Evolutionary conservation across 2,797 vertebrate species (phyloP).

Genomic region (Synaphobranchus kaupii): DNA sequence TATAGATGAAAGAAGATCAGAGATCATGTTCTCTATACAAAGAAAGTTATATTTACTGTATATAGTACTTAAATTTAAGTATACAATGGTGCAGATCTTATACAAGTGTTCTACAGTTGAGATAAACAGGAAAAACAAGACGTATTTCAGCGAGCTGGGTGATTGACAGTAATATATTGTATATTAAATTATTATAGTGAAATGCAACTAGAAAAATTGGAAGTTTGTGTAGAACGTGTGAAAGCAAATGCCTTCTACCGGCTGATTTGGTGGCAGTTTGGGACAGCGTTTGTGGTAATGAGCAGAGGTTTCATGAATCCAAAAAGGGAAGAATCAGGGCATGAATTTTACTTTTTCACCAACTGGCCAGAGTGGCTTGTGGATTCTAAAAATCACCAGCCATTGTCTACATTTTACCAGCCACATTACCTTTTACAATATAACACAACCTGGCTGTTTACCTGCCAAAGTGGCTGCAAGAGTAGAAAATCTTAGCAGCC

Average conservation of each 20-base stretch:
- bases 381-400: too few species aligned
- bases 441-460: too few species aligned
- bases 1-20: neutral
- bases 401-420: too few species aligned
- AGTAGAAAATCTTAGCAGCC: too few species aligned
- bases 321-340: neutral
- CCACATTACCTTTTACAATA: too few species aligned
- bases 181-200: neutral
- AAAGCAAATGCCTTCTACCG: neutral
- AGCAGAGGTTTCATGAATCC: neutral
- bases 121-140: neutral
- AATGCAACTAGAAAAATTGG: neutral
- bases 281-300: neutral
- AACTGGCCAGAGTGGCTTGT: too few species aligned
- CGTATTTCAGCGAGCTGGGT: neutral
- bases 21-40: neutral
- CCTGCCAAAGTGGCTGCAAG: too few species aligned
- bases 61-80: neutral
- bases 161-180: neutral
- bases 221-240: neutral
- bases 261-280: neutral
- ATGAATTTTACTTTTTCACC: too few species aligned
- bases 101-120: neutral
- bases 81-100: neutral
- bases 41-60: neutral